phyloP scores from a whole-genome alignment of 35 echinoderm and acorn worm species.

The Heliocidaris erythrogramma region DNA sequence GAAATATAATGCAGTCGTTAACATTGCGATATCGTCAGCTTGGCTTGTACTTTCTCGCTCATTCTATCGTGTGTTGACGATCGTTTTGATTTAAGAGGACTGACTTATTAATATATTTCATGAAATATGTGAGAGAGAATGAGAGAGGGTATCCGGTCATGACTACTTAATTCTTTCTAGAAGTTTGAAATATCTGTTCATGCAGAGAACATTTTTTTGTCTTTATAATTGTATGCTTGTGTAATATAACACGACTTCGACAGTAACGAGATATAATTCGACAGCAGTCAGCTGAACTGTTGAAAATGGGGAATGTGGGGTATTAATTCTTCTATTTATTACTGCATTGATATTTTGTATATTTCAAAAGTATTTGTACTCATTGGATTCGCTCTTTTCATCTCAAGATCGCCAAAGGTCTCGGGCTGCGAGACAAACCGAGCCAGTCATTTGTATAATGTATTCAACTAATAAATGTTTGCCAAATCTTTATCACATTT shows the following conservation, averaged over 20 bases:
- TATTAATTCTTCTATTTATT: too few species aligned
- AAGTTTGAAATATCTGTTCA: too few species aligned
- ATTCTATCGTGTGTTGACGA: background rate
- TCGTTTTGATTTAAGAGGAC: background rate
- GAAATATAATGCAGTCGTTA: background rate
- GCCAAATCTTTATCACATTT: background rate
- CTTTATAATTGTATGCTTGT: too few species aligned
- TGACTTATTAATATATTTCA: background rate
- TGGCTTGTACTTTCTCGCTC: background rate
- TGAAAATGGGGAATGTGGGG: too few species aligned
- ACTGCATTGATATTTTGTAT: too few species aligned
- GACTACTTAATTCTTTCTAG: too few species aligned
- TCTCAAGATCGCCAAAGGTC: background rate
- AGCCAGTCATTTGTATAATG: background rate
- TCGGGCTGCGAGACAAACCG: background rate
- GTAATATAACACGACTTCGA: too few species aligned
- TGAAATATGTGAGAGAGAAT: background rate
- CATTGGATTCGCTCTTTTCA: background rate
- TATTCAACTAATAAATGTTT: background rate
- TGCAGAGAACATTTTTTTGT: too few species aligned
- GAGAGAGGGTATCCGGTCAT: too few species aligned
- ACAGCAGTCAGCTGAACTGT: too few species aligned
- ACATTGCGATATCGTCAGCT: background rate
- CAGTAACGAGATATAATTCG: too few species aligned
- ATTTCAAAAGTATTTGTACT: background rate